Evolutionary conservation across 2,888 invertebrate genomes (phyloP).

Genomic region (Gasteruption jaculator): DNA sequence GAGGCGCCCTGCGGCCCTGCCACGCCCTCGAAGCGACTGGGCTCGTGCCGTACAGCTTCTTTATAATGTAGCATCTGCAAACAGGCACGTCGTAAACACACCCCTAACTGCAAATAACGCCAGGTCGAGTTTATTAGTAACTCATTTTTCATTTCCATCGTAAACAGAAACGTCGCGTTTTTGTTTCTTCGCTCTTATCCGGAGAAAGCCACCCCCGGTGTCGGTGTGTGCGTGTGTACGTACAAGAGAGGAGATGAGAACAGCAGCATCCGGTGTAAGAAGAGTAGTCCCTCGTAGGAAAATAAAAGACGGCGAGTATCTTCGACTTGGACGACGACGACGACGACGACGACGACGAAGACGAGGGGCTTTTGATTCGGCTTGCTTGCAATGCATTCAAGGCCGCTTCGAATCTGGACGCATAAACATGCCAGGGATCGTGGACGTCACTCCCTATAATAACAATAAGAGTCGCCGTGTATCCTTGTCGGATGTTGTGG

Average conservation of each 20-base stretch:
- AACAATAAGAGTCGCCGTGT: slow-evolving; percentile 47
- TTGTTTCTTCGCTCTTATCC: neutral
- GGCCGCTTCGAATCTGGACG: slow-evolving; percentile 49
- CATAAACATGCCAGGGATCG: slow-evolving; percentile 49
- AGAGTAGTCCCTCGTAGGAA: no score
- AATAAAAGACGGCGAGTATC: no score
- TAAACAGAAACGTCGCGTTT: neutral
- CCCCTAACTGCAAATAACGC: slow-evolving; percentile 31
- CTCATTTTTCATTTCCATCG: no score
- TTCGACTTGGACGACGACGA: no score
- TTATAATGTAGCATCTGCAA: slow-evolving; percentile 44
- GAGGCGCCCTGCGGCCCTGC: slow-evolving; percentile 45
- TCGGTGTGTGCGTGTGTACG: no score
- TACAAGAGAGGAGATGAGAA: no score
- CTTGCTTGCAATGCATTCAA: slow-evolving; percentile 38
- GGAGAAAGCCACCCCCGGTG: no score
- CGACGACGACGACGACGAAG: slow-evolving; percentile 28
- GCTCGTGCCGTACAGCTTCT: slow-evolving; percentile 39
- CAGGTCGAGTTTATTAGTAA: slow-evolving; percentile 18
- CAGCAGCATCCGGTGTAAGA: no score
- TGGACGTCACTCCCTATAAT: slow-evolving; percentile 50
- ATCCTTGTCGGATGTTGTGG: slow-evolving; percentile 26
- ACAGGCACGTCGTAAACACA: slow-evolving; percentile 47
- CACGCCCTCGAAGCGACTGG: slow-evolving; percentile 43
- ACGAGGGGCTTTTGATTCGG: slow-evolving; percentile 32